Percentiles rank a stretch among this genome's conserved stretches.
These are phyloP conservation scores for Microctenopoma steveboyesi DNA, from an alignment of 2,797 vertebrate genomes.

Conservation along the genomic window DNA sequence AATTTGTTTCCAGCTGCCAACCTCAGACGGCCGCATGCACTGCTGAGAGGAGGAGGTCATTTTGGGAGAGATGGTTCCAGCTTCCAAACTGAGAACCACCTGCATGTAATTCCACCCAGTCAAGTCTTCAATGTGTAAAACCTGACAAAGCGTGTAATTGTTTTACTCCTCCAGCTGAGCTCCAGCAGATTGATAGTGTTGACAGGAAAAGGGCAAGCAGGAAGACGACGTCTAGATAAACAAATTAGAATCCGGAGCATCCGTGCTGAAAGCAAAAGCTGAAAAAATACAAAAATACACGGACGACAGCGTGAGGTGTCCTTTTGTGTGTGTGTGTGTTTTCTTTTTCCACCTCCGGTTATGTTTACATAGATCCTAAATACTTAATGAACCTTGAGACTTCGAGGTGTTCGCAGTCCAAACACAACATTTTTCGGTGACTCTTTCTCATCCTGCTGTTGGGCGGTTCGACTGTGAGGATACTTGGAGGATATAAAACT, in stretches of 20 bases:
- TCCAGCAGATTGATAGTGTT: conserved; percentile 53
- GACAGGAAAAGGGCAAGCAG: conserved; percentile 48
- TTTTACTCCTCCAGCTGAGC: conserved; percentile 65
- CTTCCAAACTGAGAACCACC: conserved; percentile 40
- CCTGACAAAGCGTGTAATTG: conserved; percentile 76
- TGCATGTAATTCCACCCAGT: conserved; percentile 40
- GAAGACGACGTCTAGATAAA: conserved; percentile 63
- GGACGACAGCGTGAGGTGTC: conserved; percentile 22
- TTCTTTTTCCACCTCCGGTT: conserved; percentile 37
- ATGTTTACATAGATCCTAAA: conserved; percentile 44
- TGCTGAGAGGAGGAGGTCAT: conserved; percentile 27
- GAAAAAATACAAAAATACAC: neutral
- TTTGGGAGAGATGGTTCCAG: conserved; percentile 33
- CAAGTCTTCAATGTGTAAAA: conserved; percentile 62
- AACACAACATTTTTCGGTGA: conserved; percentile 44
- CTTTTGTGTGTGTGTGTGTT: conserved; percentile 24
- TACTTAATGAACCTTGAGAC: conserved; percentile 54
- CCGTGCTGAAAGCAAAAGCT: conserved; percentile 47
- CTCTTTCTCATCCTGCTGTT: conserved; percentile 35
- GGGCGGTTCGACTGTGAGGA: conserved; percentile 36
- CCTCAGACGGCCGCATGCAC: conserved; percentile 16
- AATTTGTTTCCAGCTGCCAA: conserved; percentile 38
- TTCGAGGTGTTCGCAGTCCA: conserved; percentile 39
- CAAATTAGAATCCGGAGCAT: conserved; percentile 60
- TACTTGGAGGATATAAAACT: conserved; percentile 35